These are phyloP conservation scores for Thymallus thymallus DNA, from an alignment of 2,113 vertebrate genomes.

Conservation along the genomic window DNA sequence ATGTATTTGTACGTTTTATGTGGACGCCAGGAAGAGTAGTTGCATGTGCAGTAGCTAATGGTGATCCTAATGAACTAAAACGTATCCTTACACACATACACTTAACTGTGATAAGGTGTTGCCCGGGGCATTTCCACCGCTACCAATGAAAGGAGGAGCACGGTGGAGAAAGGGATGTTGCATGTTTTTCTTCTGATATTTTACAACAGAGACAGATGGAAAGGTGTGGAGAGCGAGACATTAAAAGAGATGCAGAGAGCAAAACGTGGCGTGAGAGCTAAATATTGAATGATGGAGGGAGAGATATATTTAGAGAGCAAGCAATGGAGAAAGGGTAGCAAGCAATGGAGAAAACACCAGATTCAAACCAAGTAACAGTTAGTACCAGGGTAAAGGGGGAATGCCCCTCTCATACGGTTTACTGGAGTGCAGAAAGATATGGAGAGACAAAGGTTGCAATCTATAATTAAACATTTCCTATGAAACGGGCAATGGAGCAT, in stretches of 20 bases:
- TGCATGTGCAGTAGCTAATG: too few species aligned
- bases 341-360: not conserved
- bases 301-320: not conserved
- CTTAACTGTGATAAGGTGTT: too few species aligned
- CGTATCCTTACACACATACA: too few species aligned
- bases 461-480: conserved; percentile 16
- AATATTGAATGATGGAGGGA: not conserved
- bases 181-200: too few species aligned
- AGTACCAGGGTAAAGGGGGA: not conserved
- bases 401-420: not conserved
- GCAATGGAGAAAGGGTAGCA: too few species aligned
- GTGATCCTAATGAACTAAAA: too few species aligned
- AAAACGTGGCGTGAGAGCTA: not conserved
- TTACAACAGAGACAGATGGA: not conserved
- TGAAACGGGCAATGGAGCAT: not conserved
- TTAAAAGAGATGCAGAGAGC: not conserved
- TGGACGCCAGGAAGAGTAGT: too few species aligned
- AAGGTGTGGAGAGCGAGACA: not conserved
- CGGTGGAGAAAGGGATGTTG: not conserved
- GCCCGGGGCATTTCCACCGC: too few species aligned
- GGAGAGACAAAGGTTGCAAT: too few species aligned
- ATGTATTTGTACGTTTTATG: too few species aligned
- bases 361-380: conserved; percentile 15
- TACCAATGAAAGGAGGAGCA: too few species aligned
- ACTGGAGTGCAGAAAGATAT: too few species aligned